Evolutionary conservation across 2,113 vertebrate species (phyloP).

Genomic region (Rattus norvegicus): DNA sequence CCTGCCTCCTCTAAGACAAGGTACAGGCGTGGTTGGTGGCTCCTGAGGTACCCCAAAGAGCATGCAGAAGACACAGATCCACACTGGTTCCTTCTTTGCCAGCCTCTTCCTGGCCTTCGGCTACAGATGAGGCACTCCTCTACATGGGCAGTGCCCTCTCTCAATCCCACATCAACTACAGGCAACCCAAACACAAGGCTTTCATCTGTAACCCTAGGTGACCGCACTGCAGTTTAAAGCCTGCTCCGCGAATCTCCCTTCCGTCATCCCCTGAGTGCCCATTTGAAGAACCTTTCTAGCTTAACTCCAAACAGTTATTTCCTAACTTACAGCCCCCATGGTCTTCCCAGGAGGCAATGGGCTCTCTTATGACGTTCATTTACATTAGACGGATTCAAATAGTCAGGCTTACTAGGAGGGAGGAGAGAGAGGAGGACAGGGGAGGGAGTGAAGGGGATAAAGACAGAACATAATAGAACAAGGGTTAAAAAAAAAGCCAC

Average conservation of each 20-base stretch:
- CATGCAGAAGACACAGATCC: background rate
- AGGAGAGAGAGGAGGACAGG: background rate
- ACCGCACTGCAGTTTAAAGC: background rate
- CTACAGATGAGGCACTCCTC: background rate
- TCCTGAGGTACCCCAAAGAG: background rate
- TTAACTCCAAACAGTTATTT: background rate
- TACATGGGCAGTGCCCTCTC: background rate
- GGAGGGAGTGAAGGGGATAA: background rate
- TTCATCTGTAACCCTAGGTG: background rate
- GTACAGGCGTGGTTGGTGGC: background rate
- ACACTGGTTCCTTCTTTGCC: background rate
- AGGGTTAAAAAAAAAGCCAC: background rate
- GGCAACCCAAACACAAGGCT: background rate
- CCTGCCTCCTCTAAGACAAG: background rate
- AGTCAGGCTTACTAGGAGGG: background rate
- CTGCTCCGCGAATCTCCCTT: background rate
- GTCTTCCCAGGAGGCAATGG: background rate
- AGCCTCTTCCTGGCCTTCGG: background rate
- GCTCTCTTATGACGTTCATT: background rate
- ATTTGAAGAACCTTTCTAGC: background rate
- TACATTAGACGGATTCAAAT: background rate
- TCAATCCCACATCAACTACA: background rate
- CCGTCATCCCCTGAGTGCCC: background rate
- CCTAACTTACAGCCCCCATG: background rate
- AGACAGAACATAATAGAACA: background rate